Evolutionary conservation across 2,888 invertebrate species (phyloP).

Genomic region (Aleiodes leptofemur): DNA sequence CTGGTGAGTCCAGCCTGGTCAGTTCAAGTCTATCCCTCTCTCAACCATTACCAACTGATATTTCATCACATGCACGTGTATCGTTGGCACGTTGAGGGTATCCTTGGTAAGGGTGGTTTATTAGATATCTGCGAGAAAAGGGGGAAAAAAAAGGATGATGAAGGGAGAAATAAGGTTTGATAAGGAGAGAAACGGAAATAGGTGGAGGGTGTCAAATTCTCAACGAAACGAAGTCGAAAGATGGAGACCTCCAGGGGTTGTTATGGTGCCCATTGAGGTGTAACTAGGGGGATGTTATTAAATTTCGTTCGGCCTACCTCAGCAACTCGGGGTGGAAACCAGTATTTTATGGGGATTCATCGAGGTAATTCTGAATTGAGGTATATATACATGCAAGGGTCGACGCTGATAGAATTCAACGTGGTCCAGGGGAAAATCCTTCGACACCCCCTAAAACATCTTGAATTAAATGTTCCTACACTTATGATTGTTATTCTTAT

Average conservation of each 20-base stretch:
- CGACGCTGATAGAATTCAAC: no score
- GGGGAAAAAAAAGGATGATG: constrained; percentile 51
- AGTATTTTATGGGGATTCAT: constrained; percentile 70
- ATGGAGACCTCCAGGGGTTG: constrained; percentile 68
- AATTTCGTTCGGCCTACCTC: constrained; percentile 74
- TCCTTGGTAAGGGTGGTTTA: constrained; percentile 71
- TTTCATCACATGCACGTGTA: constrained; percentile 53
- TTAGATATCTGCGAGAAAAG: constrained; percentile 57
- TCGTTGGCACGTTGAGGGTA: constrained; percentile 56
- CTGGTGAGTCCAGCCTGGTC: constrained; percentile 63
- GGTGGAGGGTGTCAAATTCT: constrained; percentile 43
- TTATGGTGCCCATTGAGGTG: constrained; percentile 76
- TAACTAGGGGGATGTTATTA: constrained; percentile 76
- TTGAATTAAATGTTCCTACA: not conserved
- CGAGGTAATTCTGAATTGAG: constrained; percentile 24
- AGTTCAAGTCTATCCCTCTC: constrained; percentile 59
- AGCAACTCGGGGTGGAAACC: constrained; percentile 58
- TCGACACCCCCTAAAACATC: not conserved
- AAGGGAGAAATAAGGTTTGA: constrained; percentile 53
- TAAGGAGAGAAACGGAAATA: constrained; percentile 37
- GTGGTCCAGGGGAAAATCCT: no score
- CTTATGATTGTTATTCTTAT: not conserved
- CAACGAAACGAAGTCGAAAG: constrained; percentile 26
- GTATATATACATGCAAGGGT: not conserved
- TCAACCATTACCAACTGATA: constrained; percentile 23